A percentile compares a stretch with the other conserved stretches of the same genome.
These are phyloP conservation scores for Carcina quercana DNA, from an alignment of 2,888 invertebrate species.

Conservation along the genomic window DNA sequence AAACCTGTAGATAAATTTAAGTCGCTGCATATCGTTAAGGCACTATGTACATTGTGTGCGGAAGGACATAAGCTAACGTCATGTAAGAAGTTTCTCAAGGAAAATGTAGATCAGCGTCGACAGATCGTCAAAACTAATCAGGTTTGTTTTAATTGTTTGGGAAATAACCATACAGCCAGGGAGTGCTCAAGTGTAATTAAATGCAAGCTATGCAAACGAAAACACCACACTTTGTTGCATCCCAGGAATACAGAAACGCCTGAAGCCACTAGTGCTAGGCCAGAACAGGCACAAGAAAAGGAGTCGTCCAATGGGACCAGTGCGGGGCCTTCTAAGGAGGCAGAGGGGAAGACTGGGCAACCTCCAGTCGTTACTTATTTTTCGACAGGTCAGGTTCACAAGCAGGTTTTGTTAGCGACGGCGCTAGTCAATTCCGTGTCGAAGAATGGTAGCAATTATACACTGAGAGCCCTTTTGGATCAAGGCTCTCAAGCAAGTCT, in stretches of 20 bases:
- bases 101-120: neutral
- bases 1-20: too few species aligned
- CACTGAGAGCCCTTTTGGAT: slow-evolving; percentile 7
- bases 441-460: too few species aligned
- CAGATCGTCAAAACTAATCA: neutral
- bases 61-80: neutral
- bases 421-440: slow-evolving; percentile 3
- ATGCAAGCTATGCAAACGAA: neutral
- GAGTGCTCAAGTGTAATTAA: neutral
- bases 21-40: too few species aligned
- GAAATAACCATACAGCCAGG: neutral
- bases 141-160: slow-evolving; percentile 4
- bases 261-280: too few species aligned
- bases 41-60: too few species aligned
- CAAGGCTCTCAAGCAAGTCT: slow-evolving; percentile 9
- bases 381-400: too few species aligned
- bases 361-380: too few species aligned
- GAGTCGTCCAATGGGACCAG: too few species aligned
- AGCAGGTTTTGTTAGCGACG: slow-evolving; percentile 2
- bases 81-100: slow-evolving; percentile 1
- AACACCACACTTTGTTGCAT: slow-evolving; percentile 4
- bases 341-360: neutral
- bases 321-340: too few species aligned
- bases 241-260: too few species aligned
- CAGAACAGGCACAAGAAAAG: too few species aligned